Percentiles rank a stretch among this genome's conserved stretches.
phyloP scores from a whole-genome alignment of 2,113 vertebrate species.

The Catharus bicknelli region DNA sequence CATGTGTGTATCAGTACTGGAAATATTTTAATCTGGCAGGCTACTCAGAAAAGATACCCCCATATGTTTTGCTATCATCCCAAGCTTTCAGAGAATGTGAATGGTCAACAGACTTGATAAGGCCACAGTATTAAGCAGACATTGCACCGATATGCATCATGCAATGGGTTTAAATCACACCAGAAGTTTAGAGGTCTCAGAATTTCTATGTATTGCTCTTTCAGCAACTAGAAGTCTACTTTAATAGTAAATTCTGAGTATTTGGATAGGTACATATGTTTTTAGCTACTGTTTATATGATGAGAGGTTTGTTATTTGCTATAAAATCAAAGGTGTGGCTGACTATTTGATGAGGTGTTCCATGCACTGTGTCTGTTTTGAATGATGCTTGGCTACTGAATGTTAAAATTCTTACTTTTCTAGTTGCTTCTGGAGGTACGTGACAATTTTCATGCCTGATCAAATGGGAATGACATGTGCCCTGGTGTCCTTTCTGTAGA shows the following conservation, averaged over 20 bases:
- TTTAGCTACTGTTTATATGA: neutral
- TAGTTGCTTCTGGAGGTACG: neutral
- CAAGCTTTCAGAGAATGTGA: neutral
- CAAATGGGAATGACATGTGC: neutral
- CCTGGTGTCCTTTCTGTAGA: neutral
- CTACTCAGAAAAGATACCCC: neutral
- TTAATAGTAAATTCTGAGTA: neutral
- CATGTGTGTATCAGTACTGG: neutral
- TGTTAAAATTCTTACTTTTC: neutral
- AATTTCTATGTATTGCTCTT: neutral
- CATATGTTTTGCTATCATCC: neutral
- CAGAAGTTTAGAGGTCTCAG: neutral
- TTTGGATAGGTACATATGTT: neutral
- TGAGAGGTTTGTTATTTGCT: neutral
- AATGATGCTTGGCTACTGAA: neutral
- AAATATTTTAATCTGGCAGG: neutral
- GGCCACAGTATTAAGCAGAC: neutral
- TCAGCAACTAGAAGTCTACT: neutral
- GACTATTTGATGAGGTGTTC: neutral
- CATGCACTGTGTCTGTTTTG: neutral
- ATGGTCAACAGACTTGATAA: neutral
- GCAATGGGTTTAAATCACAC: neutral
- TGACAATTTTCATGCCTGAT: neutral
- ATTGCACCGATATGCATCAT: neutral
- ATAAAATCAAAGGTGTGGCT: neutral